Evolutionary conservation across 2,888 invertebrate species (phyloP).

Genomic region (Thumatha senex): DNA sequence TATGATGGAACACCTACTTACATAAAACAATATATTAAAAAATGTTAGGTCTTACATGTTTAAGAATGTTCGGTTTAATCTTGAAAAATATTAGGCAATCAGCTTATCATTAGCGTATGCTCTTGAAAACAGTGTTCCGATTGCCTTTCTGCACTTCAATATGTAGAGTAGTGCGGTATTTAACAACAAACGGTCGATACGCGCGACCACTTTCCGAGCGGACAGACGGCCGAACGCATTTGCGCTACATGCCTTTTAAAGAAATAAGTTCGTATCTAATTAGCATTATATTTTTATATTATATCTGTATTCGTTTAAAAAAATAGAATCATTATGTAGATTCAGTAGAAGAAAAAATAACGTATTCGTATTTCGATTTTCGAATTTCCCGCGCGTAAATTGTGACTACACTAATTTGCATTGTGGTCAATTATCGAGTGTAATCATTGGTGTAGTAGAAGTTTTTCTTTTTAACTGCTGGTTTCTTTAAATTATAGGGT

Average conservation of each 20-base stretch:
- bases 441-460: conserved; percentile 60
- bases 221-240: conserved; percentile 68
- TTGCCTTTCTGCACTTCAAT: conserved; percentile 62
- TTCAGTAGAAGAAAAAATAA: neutral
- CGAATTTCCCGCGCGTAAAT: conserved; percentile 46
- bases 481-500: conserved; percentile 77
- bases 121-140: conserved; percentile 42
- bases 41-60: too few species aligned
- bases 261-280: conserved; percentile 48
- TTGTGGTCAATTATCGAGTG: conserved; percentile 57
- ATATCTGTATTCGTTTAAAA: neutral
- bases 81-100: neutral
- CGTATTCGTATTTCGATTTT: conserved; percentile 26
- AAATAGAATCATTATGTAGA: neutral
- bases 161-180: conserved; percentile 79
- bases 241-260: conserved; percentile 41
- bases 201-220: conserved; percentile 73
- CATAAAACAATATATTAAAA: too few species aligned
- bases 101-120: conserved; percentile 18
- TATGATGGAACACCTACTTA: too few species aligned
- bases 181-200: conserved; percentile 71
- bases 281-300: neutral
- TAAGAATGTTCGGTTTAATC: neutral
- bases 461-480: conserved; percentile 64
- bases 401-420: conserved; percentile 32